Evolutionary conservation across 2,113 vertebrate genomes (phyloP).

Genomic region (Nothocercus nigrocapillus): DNA sequence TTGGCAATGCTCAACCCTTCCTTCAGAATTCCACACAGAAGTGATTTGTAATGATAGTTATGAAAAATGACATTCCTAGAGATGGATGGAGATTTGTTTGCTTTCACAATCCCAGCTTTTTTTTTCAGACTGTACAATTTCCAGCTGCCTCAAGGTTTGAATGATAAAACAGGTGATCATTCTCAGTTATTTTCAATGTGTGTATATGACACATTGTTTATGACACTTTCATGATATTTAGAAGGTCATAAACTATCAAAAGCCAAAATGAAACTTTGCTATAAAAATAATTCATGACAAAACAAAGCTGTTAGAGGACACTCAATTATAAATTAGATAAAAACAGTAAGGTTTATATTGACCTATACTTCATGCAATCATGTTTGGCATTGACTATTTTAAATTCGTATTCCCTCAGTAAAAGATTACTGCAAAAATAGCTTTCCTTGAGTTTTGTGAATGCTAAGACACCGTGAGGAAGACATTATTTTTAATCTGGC

Average conservation of each 20-base stretch:
- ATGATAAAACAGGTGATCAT: slow-evolving; percentile 35
- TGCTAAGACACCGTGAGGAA: neutral
- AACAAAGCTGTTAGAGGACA: slow-evolving; percentile 49
- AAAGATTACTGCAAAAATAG: slow-evolving; percentile 33
- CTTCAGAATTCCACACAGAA: slow-evolving; percentile 18
- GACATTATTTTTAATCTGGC: slow-evolving; percentile 31
- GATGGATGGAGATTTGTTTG: slow-evolving; percentile 34
- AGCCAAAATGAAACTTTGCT: neutral
- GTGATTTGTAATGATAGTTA: slow-evolving; percentile 30
- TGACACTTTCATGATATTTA: slow-evolving; percentile 60
- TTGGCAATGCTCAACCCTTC: neutral
- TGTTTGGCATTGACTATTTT: slow-evolving; percentile 50
- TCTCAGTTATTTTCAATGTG: slow-evolving; percentile 47
- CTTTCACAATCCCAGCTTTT: neutral
- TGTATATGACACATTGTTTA: slow-evolving; percentile 16
- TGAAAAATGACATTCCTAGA: slow-evolving; percentile 27
- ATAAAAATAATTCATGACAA: slow-evolving; percentile 48
- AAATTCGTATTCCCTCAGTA: slow-evolving; percentile 29
- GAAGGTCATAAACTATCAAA: slow-evolving; percentile 52
- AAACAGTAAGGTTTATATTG: slow-evolving; percentile 13
- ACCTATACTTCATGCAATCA: neutral
- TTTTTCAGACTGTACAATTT: slow-evolving; percentile 52
- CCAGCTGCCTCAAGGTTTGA: neutral
- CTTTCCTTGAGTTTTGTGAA: slow-evolving; percentile 55
- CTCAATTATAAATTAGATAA: slow-evolving; percentile 57